Evolutionary conservation across 2,888 invertebrate genomes (phyloP).

Genomic region (Exephanes ischioxanthus): DNA sequence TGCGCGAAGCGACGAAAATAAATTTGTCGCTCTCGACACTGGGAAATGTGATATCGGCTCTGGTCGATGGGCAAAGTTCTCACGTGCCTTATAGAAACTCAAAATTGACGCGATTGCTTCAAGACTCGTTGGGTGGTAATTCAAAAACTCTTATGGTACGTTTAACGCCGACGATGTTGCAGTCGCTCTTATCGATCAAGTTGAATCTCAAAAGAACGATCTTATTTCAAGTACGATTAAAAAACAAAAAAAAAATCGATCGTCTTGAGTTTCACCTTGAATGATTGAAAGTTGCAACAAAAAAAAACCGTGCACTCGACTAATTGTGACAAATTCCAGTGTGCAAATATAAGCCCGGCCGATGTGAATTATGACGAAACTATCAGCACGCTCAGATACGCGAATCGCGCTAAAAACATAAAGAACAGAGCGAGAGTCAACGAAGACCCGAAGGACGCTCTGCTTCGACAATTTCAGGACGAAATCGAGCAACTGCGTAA

Average conservation of each 20-base stretch:
- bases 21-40: slow-evolving; percentile 98
- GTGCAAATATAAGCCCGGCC: slow-evolving; percentile 98
- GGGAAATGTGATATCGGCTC: slow-evolving; percentile 99
- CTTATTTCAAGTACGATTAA: too few relatives aligned
- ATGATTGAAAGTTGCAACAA: background rate
- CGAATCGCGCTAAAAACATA: slow-evolving; percentile 98
- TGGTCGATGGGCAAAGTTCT: slow-evolving; percentile 98
- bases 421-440: slow-evolving; percentile 98
- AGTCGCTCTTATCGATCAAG: background rate
- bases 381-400: slow-evolving; percentile 97
- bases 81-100: slow-evolving; percentile 99
- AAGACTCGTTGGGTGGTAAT: slow-evolving; percentile 99
- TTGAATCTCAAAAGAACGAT: background rate
- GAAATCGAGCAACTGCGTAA: slow-evolving; percentile 97
- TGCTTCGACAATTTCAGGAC: slow-evolving; percentile 97
- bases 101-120: slow-evolving; percentile 96
- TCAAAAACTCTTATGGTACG: slow-evolving; percentile 96
- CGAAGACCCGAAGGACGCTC: slow-evolving; percentile 98
- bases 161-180: slow-evolving; percentile 23
- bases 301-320: background rate
- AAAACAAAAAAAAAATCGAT: too few relatives aligned
- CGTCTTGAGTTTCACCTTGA: background rate
- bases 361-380: slow-evolving; percentile 99
- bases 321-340: slow-evolving; percentile 86
- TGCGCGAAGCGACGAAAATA: slow-evolving; percentile 99